phyloP scores from a whole-genome alignment of 2,113 vertebrate species.

The Zingel zingel region DNA sequence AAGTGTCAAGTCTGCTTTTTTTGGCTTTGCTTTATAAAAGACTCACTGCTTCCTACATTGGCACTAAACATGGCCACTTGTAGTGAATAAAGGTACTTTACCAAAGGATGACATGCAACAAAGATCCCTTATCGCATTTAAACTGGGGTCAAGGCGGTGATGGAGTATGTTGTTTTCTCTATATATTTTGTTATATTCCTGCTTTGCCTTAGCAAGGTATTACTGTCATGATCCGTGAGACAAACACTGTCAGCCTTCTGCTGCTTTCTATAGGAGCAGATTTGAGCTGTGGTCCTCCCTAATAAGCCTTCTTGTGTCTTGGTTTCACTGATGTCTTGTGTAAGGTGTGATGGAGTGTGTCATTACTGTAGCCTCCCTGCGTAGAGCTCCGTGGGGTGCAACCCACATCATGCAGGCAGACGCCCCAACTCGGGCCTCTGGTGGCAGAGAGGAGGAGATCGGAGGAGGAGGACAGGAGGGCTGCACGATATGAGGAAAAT shows the following conservation, averaged over 20 bases:
- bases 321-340: slow-evolving; percentile 22
- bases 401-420: slow-evolving; percentile 34
- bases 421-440: slow-evolving; percentile 32
- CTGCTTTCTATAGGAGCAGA: slow-evolving; percentile 19
- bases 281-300: slow-evolving; percentile 21
- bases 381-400: slow-evolving; percentile 39
- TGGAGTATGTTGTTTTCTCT: background rate
- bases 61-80: background rate
- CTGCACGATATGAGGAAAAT: no score
- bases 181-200: background rate
- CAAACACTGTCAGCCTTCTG: background rate
- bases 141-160: background rate
- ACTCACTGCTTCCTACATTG: background rate
- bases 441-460: slow-evolving; percentile 19
- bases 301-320: slow-evolving; percentile 29
- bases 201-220: background rate
- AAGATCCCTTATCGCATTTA: background rate
- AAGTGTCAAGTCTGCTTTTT: background rate
- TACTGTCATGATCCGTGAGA: background rate
- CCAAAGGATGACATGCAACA: background rate
- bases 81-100: no score
- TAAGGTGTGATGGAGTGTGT: slow-evolving; percentile 71
- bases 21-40: background rate
- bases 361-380: slow-evolving; percentile 54
- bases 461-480: background rate